Evolutionary conservation across 2,797 vertebrate species (phyloP).

Genomic region (Falco novaeseelandiae): DNA sequence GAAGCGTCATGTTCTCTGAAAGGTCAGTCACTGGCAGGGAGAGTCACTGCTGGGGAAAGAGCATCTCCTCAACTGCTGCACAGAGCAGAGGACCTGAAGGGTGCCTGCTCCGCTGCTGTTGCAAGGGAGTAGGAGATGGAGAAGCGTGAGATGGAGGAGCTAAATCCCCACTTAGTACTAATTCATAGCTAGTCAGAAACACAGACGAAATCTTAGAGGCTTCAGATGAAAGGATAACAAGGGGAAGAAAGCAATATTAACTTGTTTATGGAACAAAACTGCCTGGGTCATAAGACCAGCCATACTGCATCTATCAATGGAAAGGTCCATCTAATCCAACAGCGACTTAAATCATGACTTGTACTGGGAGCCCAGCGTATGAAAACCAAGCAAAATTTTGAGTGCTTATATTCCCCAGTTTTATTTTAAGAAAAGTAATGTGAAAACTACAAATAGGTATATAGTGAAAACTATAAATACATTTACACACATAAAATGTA

Average conservation of each 20-base stretch:
- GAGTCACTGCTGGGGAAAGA: not conserved
- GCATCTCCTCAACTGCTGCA: not conserved
- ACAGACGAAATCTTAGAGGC: not conserved
- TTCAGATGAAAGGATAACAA: not conserved
- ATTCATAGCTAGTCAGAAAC: not conserved
- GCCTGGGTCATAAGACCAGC: not conserved
- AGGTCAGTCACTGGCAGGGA: not conserved
- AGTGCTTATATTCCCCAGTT: not conserved
- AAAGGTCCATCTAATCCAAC: not conserved
- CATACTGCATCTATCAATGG: not conserved
- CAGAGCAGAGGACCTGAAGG: not conserved
- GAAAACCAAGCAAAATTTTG: not conserved
- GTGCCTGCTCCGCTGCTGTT: not conserved
- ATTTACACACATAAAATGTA: not conserved
- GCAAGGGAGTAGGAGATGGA: not conserved
- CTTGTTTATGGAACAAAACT: not conserved
- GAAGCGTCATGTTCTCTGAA: not conserved
- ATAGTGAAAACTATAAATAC: not conserved
- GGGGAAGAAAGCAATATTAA: not conserved
- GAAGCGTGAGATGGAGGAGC: not conserved
- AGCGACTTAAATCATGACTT: not conserved
- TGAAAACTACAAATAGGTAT: not conserved
- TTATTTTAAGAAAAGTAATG: not conserved
- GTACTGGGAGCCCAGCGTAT: not conserved
- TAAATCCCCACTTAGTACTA: not conserved